Evolutionary conservation across 2,888 invertebrate genomes (phyloP).

Genomic region (Agrochola circellaris): DNA sequence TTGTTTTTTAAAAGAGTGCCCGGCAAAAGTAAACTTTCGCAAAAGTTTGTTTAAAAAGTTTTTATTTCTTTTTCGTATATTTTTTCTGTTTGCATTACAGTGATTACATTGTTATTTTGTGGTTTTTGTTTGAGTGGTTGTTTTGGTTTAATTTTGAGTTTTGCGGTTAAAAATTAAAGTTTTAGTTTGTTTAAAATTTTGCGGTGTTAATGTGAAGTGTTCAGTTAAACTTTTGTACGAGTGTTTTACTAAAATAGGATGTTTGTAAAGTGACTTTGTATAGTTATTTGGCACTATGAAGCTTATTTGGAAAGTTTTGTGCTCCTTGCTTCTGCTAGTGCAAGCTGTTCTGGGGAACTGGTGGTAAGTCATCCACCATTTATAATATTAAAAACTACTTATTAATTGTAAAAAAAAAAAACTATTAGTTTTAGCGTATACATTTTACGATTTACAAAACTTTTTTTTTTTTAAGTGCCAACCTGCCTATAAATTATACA

Average conservation of each 20-base stretch:
- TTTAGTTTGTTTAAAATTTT: constrained; percentile 71
- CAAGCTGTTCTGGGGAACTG: constrained; percentile 85
- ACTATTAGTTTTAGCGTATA: not conserved
- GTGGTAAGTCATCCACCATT: constrained; percentile 82
- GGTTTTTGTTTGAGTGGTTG: constrained; percentile 78
- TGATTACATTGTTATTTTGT: constrained; percentile 83
- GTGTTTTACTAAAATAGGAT: constrained; percentile 72
- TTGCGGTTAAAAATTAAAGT: constrained; percentile 68
- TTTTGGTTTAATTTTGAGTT: constrained; percentile 74
- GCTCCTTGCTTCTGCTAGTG: constrained; percentile 79
- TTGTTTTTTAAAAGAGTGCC: constrained; percentile 73
- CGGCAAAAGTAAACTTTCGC: constrained; percentile 73
- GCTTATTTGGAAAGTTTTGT: constrained; percentile 86
- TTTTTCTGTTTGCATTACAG: constrained; percentile 76
- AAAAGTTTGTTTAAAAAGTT: constrained; percentile 82
- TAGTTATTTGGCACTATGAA: constrained; percentile 82
- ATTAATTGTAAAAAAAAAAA: not conserved
- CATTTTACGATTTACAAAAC: not conserved
- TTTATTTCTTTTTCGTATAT: constrained; percentile 69
- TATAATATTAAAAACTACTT: not conserved
- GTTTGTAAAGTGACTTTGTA: constrained; percentile 74
- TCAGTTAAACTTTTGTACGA: constrained; percentile 71
- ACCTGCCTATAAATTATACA: not conserved
- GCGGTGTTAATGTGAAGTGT: constrained; percentile 77
- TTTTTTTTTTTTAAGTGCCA: not conserved